These are phyloP conservation scores for Ptilodon capucinus DNA, from an alignment of 2,888 invertebrate genomes.

Conservation along the genomic window DNA sequence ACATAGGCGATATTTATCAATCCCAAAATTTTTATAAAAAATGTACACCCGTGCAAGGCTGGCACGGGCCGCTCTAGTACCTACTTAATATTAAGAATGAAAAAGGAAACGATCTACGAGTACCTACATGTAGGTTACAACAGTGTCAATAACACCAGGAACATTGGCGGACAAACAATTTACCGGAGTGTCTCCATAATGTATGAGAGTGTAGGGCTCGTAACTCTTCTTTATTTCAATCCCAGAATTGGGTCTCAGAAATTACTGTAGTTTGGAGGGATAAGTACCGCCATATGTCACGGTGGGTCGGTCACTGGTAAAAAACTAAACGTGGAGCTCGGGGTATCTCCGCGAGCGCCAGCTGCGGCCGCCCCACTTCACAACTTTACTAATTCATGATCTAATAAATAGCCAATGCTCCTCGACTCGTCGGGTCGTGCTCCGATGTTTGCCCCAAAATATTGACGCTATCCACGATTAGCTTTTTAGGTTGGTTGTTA, in stretches of 20 bases:
- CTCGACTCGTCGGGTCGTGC: constrained; percentile 21
- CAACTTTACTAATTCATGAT: constrained; percentile 58
- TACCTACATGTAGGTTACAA: too few species aligned
- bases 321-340: constrained; percentile 38
- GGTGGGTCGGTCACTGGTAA: constrained; percentile 35
- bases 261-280: constrained; percentile 70
- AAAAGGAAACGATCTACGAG: too few species aligned
- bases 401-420: constrained; percentile 45
- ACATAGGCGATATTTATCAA: too few species aligned
- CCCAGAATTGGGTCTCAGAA: constrained; percentile 61
- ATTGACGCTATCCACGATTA: constrained; percentile 3
- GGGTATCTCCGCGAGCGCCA: constrained; percentile 38
- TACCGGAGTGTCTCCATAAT: constrained; percentile 33
- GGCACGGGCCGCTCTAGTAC: too few species aligned
- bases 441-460: constrained; percentile 1
- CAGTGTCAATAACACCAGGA: not conserved
- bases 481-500: not conserved
- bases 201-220: constrained; percentile 28
- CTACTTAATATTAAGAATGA: too few species aligned
- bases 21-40: too few species aligned
- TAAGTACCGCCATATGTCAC: constrained; percentile 69
- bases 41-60: too few species aligned
- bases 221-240: constrained; percentile 56
- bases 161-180: constrained; percentile 5
- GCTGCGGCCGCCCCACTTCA: constrained; percentile 41